A percentile compares a stretch with the other conserved stretches of the same genome.
Conservation (phyloP, 1,140 invertebrate genomes). For the Mylabris phalerata region DNA sequence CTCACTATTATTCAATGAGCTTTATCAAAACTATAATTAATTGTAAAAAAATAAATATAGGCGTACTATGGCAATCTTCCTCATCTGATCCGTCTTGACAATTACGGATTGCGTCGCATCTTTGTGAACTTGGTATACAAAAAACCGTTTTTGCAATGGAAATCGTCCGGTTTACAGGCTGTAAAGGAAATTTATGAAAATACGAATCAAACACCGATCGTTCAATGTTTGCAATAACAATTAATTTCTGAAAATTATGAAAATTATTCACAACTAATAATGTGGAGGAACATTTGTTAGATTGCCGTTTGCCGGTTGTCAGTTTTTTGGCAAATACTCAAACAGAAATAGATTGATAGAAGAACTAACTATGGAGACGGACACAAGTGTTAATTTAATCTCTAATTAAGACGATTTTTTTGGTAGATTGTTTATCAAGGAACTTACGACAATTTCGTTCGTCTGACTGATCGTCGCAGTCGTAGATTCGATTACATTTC, state of each 20-base stretch:
- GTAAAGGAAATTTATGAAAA: conserved; percentile 31
- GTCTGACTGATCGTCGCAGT: conserved; percentile 57
- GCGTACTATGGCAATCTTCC: conserved; percentile 26
- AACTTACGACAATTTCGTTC: conserved; percentile 45
- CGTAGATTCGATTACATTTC: conserved; percentile 50
- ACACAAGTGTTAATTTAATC: no score
- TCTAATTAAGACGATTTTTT: not conserved
- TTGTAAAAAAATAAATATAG: conserved; percentile 11
- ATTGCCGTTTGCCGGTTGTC: no score
- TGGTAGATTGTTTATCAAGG: conserved; percentile 1
- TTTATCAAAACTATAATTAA: conserved; percentile 13
- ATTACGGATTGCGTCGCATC: conserved; percentile 68
- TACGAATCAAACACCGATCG: no score
- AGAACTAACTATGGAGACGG: no score
- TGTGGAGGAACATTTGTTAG: no score
- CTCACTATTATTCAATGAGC: conserved; percentile 1
- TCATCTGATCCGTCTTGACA: conserved; percentile 73
- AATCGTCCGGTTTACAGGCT: conserved; percentile 57
- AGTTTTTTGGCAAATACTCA: no score
- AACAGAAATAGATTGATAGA: no score
- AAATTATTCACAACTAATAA: no score
- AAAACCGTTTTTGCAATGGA: conserved; percentile 50
- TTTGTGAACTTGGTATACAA: conserved; percentile 60
- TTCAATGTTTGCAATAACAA: no score
- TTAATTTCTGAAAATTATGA: no score